Evolutionary conservation across 2,113 vertebrate genomes (phyloP).

Genomic region (Danionella cerebrum): DNA sequence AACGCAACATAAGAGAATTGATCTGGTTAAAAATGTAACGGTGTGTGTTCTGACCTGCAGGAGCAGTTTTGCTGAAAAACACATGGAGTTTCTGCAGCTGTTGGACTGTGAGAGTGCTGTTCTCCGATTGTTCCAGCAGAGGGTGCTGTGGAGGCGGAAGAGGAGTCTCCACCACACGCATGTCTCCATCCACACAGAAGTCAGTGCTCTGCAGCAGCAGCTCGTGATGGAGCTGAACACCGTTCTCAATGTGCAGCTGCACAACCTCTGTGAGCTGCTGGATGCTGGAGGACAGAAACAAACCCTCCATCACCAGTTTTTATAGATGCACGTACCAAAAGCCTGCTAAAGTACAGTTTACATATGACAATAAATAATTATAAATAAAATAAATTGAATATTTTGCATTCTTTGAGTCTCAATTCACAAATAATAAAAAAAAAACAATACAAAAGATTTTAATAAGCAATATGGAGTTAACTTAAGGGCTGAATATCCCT

Average conservation of each 20-base stretch:
- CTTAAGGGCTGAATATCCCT: no score
- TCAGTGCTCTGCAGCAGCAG: constrained; percentile 67
- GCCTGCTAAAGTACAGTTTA: no score
- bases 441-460: no score
- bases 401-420: no score
- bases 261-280: constrained; percentile 72
- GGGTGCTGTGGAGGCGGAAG: constrained; percentile 46
- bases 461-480: no score
- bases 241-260: constrained; percentile 71
- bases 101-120: constrained; percentile 59
- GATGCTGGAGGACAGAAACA: constrained; percentile 49
- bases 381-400: no score
- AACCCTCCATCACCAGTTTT: no score
- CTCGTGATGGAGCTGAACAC: constrained; percentile 68
- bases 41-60: constrained; percentile 71
- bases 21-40: no score
- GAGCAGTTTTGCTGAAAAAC: constrained; percentile 68
- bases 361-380: no score
- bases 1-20: no score
- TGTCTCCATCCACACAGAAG: constrained; percentile 72
- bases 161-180: constrained; percentile 60
- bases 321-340: no score
- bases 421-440: no score
- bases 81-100: constrained; percentile 69
- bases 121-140: constrained; percentile 54